Percentiles rank a stretch among this genome's conserved stretches.
phyloP scores from a whole-genome alignment of 2,888 invertebrate species.

The Eurytoma adleriae region DNA sequence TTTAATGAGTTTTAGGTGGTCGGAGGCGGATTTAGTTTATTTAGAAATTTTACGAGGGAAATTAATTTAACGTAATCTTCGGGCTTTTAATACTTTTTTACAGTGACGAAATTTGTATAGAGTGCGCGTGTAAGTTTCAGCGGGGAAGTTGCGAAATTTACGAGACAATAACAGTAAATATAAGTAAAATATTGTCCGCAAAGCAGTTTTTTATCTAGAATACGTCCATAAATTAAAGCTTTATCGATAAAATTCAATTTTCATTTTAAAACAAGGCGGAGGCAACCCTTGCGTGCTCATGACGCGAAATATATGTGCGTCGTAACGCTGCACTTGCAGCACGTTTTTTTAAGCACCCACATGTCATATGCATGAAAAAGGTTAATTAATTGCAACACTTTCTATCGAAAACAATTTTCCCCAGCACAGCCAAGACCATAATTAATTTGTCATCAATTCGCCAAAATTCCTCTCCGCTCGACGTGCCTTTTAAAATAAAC shows the following conservation, averaged over 20 bases:
- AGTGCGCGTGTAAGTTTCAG: neutral
- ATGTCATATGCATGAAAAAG: constrained; percentile 40
- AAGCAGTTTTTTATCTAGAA: constrained; percentile 22
- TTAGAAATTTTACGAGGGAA: neutral
- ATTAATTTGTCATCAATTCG: constrained; percentile 23
- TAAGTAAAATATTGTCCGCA: constrained; percentile 36
- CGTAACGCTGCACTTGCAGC: constrained; percentile 21
- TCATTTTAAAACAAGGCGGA: constrained; percentile 40
- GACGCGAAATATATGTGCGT: constrained; percentile 43
- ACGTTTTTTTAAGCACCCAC: constrained; percentile 10
- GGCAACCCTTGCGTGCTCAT: constrained; percentile 37
- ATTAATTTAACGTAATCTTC: too few relatives aligned
- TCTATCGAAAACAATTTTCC: constrained; percentile 1
- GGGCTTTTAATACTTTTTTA: too few relatives aligned
- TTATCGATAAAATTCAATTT: constrained; percentile 52
- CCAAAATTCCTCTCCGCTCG: too few relatives aligned
- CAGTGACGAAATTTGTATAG: neutral
- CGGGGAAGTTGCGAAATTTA: neutral
- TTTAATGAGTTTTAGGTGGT: neutral
- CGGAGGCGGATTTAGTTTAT: neutral
- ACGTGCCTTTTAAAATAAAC: too few relatives aligned
- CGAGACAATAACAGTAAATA: constrained; percentile 24
- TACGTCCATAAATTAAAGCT: constrained; percentile 39
- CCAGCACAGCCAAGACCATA: neutral
- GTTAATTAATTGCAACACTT: constrained; percentile 49